Evolutionary conservation across 2,113 vertebrate genomes (phyloP), one percentile per base, ranked within the genome.

Genomic region (Lates calcarifer): DNA sequence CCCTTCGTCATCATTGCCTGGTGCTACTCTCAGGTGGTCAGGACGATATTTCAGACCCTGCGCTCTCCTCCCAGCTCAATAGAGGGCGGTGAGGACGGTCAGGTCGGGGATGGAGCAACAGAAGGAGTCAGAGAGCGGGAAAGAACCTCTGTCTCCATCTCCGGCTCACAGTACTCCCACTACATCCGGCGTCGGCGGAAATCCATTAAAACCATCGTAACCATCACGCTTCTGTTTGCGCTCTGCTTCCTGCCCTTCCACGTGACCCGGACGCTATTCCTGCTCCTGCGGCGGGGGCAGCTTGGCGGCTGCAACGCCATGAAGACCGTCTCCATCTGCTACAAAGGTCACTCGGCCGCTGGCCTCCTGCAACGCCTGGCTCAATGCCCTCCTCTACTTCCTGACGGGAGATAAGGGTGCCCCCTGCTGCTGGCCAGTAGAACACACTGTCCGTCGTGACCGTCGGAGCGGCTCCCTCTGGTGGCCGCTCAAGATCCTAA

Each of bases 211-310:
- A 96, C 95, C 76, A 96, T 96, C 4, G 72, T 96, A 17, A 96
- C 96, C 20, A 96, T 96, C 78, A 96, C 95, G 1, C 87, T 96
- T 6, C 90, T 96, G 55, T 96, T 96, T 28, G 94, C 95, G 0
- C 94, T 96, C 14, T 96, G 96, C 71, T 96, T 96, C 87, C 88
- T 96, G 71, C 96, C 96, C 0, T 96, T 96, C 79, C 96, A 96
- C 17, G 93, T 96, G 10, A 96, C 96, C 0, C 94, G 95, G 4
- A 96, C 96, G 0, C 83, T 96, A n/a, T 96, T 96, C 85, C 78
- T 96, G 85, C 81, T 96, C 1, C 88, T 96, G 85, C 92, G 95
- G 83, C 90, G 91, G 6, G 93, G 94, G 3, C 85, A 90, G 39
- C 78, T 84, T 1, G 94, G 94, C 0, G 86, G 93, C 70, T 96